Evolutionary conservation across 2,888 invertebrate species (phyloP).

Genomic region (Conchocele bisecta): DNA sequence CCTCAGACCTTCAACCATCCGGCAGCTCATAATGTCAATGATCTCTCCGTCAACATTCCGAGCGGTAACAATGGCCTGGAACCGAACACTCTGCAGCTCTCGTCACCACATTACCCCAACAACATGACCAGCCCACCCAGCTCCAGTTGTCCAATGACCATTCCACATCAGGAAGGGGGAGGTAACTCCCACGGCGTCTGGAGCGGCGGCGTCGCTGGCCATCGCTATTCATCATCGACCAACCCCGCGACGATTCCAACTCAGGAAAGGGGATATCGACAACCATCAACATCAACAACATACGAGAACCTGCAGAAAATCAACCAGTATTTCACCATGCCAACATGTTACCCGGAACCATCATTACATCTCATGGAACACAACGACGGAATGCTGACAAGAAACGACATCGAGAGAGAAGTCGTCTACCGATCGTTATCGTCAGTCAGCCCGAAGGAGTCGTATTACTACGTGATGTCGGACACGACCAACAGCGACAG

Average conservation of each 20-base stretch:
- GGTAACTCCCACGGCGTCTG: conserved; percentile 53
- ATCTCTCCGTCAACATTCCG: conserved; percentile 50
- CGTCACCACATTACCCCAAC: conserved; percentile 35
- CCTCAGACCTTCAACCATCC: conserved; percentile 11
- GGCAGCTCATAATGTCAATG: conserved; percentile 31
- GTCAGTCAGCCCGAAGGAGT: conserved; percentile 41
- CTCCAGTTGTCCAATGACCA: conserved; percentile 52
- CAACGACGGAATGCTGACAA: conserved; percentile 41
- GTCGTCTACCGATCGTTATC: conserved; percentile 46
- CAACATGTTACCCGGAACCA: conserved; percentile 19
- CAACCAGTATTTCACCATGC: conserved; percentile 44
- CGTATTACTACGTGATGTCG: conserved; percentile 50
- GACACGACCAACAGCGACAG: conserved; percentile 48
- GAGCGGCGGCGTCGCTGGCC: no score
- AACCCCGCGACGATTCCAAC: conserved; percentile 50
- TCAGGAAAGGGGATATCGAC: conserved; percentile 53
- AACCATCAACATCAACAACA: no score
- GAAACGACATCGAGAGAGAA: conserved; percentile 54
- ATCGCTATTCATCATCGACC: conserved; percentile 2
- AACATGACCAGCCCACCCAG: conserved; percentile 32
- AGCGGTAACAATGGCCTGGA: no score
- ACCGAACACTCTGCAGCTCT: no score
- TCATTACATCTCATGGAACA: conserved; percentile 20
- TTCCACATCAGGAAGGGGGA: conserved; percentile 62
- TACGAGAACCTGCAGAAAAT: conserved; percentile 52